Conservation (phyloP, 2,888 invertebrate genomes). For the Arge pagana region DNA sequence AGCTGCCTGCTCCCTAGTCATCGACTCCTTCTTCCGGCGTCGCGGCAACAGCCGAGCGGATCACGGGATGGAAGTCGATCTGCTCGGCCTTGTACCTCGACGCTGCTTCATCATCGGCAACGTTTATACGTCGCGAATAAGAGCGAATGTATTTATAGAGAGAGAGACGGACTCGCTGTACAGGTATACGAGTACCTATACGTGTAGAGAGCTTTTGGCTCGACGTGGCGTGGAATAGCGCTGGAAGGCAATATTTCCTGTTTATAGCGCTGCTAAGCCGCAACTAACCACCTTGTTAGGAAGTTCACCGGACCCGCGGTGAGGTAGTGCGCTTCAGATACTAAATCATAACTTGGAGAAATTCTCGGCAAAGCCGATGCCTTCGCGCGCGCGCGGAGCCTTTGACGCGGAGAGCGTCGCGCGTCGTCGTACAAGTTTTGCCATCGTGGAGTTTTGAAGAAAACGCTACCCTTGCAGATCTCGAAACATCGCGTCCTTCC, state of each 20-base stretch:
- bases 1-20: no score
- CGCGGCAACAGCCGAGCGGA: no score
- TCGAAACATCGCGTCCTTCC: background rate
- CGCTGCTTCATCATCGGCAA: no score
- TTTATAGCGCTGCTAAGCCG: slow-evolving; percentile 52
- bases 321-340: slow-evolving; percentile 38
- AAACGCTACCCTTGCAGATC: no score
- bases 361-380: slow-evolving; percentile 38
- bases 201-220: no score
- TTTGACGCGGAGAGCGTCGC: slow-evolving; percentile 43
- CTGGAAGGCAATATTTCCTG: slow-evolving; percentile 48
- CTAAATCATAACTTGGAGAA: slow-evolving; percentile 57
- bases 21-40: no score
- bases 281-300: slow-evolving; percentile 57
- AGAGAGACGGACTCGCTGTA: background rate
- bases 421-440: slow-evolving; percentile 33
- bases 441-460: no score
- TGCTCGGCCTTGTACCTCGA: no score
- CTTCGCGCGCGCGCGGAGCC: slow-evolving; percentile 49
- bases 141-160: no score
- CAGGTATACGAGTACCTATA: background rate
- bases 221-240: background rate
- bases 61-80: no score
- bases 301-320: slow-evolving; percentile 47
- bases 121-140: no score